Base-by-base conservation (phyloP, 2,888 invertebrate species). In the Macrophya annulata region DNA sequence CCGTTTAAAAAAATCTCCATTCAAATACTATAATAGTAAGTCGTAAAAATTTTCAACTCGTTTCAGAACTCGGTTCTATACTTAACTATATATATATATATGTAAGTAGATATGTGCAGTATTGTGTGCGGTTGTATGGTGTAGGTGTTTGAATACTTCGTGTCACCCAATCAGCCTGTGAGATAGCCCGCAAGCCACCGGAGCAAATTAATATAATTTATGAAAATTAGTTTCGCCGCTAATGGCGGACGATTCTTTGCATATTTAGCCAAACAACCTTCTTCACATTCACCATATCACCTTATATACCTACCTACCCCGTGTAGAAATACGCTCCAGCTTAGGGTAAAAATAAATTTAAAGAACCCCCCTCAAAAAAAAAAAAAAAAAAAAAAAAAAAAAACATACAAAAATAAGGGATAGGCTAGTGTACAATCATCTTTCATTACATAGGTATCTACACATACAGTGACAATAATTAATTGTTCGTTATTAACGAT, bases 231-330 rank as follows among this genome's bases (percentile, higher is more conserved):
- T 77, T 77, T 77, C 77, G 51, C 77, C 77, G 77, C 77, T 77
- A 77, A 91, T 91, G 90, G 89, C 89, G 89, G 87, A 87, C 88
- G 90, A 91, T 91, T 90, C 90, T 88, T 79, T 65, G 87, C 51
- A 77, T 77, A 51, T 55, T 77, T 51, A 55, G 77, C 51, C 77
- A 25, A n/a, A n/a, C 51, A 37, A 37, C 37, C 72, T 72, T 8
- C 51, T 77, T 77, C 37, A 9, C 51, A 31, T 77, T 37, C 21
- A 8, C n/a, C 25, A 21, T 9, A 5, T 43, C 72, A 8, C 72
- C 45, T n/a, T 31, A 31, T 3, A 31, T 31, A 62, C n/a, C n/a
- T 21, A 62, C 71, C 40, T 71, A 15, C 12, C 31, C 40, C 31
- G 71, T 15, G 55, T n/a, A 72, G 72, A 40, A 72, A 40, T 10